Conservation (phyloP, 2,888 invertebrate species). For the Tolmerus cingulatus region DNA sequence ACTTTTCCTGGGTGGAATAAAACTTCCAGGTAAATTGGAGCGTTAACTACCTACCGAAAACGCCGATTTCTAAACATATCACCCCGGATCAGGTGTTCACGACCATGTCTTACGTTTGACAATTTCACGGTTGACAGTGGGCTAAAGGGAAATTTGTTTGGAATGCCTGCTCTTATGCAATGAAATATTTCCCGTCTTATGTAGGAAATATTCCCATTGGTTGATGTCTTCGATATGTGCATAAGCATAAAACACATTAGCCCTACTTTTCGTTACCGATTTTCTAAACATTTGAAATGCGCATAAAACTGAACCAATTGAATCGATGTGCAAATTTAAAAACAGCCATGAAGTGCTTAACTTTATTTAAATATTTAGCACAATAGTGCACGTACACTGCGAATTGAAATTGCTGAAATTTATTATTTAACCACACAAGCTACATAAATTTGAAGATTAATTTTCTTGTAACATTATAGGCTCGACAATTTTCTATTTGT, state of each 20-base stretch:
- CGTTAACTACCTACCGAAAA: neutral
- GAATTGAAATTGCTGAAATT: neutral
- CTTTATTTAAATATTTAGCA: neutral
- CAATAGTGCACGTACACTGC: neutral
- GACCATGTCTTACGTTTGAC: slow-evolving; percentile 48
- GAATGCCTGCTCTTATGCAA: neutral
- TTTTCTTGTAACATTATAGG: too few species aligned
- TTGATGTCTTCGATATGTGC: neutral
- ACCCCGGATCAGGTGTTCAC: slow-evolving; percentile 50
- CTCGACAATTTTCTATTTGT: too few species aligned
- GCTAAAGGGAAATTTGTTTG: neutral
- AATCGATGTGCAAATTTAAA: neutral
- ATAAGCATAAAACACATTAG: neutral
- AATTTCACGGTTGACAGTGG: neutral
- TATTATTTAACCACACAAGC: too few species aligned
- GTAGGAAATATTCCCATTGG: neutral
- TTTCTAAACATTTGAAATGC: neutral
- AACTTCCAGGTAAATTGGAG: neutral
- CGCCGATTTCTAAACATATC: neutral
- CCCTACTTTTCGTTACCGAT: neutral
- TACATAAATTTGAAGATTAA: too few species aligned
- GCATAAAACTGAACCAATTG: neutral
- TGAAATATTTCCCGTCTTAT: neutral
- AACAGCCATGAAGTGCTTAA: neutral
- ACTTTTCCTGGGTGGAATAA: neutral